Percentiles rank a stretch among this genome's conserved stretches.
Evolutionary conservation across 2,797 vertebrate genomes (phyloP).

Genomic region (Leptatherina wallacei): DNA sequence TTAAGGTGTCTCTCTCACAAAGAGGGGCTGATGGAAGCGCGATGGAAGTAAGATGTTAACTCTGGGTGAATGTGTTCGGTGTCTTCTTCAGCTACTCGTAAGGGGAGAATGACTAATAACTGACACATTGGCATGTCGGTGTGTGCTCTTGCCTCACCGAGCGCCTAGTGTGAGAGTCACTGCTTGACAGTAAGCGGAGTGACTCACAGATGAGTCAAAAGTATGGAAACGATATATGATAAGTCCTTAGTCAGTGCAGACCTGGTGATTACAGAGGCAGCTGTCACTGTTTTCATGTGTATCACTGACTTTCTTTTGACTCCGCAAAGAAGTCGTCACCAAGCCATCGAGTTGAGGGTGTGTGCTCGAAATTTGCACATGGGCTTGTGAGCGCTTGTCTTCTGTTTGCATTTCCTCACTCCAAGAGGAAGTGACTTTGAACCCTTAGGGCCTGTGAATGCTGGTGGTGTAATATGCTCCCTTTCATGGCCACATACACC

Average conservation of each 20-base stretch:
- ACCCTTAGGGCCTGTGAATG: slow-evolving; percentile 59
- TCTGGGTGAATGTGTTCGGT: slow-evolving; percentile 4
- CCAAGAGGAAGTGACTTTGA: slow-evolving; percentile 78
- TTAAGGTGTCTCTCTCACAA: slow-evolving; percentile 59
- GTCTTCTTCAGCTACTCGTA: slow-evolving; percentile 32
- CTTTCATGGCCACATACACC: slow-evolving; percentile 29
- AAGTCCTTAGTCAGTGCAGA: slow-evolving; percentile 30
- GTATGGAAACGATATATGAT: slow-evolving; percentile 29
- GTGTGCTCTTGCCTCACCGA: slow-evolving; percentile 55
- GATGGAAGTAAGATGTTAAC: slow-evolving; percentile 32
- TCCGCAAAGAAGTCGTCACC: slow-evolving; percentile 24
- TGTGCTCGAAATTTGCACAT: slow-evolving; percentile 52
- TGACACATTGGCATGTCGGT: slow-evolving; percentile 54
- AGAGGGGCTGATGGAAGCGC: slow-evolving; percentile 36
- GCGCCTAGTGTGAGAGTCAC: slow-evolving; percentile 61
- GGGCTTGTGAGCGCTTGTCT: slow-evolving; percentile 63
- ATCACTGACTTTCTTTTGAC: slow-evolving; percentile 3
- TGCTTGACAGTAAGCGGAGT: slow-evolving; percentile 70
- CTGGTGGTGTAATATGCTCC: slow-evolving; percentile 62
- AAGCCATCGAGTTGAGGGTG: slow-evolving; percentile 41
- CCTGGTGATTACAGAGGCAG: slow-evolving; percentile 40
- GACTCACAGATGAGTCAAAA: slow-evolving; percentile 67
- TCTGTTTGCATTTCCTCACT: slow-evolving; percentile 67
- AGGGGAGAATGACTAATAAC: slow-evolving; percentile 57
- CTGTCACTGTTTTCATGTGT: slow-evolving; percentile 7